These are phyloP conservation scores for Pilophorus perplexus DNA, from an alignment of 2,888 invertebrate species.

Conservation along the genomic window DNA sequence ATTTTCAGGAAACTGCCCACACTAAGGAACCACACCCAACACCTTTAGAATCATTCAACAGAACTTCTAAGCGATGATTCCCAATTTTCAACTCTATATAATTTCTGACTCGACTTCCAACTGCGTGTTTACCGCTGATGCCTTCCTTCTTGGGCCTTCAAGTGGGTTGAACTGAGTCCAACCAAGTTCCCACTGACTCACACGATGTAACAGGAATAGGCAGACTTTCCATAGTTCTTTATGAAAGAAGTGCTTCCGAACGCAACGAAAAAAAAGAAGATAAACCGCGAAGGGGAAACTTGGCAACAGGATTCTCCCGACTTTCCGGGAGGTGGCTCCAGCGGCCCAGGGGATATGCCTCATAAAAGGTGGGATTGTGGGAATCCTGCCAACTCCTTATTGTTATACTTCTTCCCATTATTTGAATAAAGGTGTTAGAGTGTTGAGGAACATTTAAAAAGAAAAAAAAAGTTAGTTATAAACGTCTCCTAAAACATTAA, in stretches of 20 bases:
- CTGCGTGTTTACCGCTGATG: no score
- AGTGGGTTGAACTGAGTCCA: neutral
- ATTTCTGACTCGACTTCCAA: no score
- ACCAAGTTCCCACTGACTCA: slow-evolving; percentile 16
- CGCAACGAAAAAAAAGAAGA: neutral
- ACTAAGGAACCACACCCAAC: no score
- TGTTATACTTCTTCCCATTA: slow-evolving; percentile 18
- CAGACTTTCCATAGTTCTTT: neutral
- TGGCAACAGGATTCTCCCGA: neutral
- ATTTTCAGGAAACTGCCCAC: no score
- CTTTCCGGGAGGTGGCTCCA: slow-evolving; percentile 21
- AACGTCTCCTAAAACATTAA: slow-evolving; percentile 1
- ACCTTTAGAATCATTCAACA: no score
- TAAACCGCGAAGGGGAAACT: neutral
- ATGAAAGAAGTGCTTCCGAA: neutral
- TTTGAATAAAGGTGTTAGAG: slow-evolving; percentile 9
- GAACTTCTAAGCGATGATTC: no score
- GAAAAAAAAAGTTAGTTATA: slow-evolving; percentile 5
- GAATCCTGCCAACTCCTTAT: slow-evolving; percentile 12
- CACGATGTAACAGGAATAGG: slow-evolving; percentile 18
- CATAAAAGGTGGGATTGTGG: slow-evolving; percentile 15
- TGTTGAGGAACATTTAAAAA: neutral
- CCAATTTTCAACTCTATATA: no score
- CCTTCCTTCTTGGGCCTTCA: no score
- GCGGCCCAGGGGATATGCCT: slow-evolving; percentile 16